Evolutionary conservation across 2,888 invertebrate species (phyloP), one percentile per base, ranked within the genome.

Genomic region (Thera britannica): DNA sequence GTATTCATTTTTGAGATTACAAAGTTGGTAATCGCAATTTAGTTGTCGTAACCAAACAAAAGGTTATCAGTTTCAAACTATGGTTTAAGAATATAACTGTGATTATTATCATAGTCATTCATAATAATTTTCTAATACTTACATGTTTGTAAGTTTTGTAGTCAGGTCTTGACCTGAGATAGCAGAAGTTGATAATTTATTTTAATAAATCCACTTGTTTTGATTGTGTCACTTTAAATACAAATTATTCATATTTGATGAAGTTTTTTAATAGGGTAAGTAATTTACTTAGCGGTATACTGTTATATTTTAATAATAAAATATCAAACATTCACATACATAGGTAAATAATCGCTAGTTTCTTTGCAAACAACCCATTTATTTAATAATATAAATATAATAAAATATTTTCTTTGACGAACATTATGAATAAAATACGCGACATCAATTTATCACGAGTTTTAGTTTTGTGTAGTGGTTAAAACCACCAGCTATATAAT

Each of bases 51-150:
- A 51, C 41, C 35, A 36, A 48, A 57, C 41, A 35, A 59, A 59
- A 60, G 59, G 65, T 65, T 65, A 60, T 65, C 65, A 55, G 7
- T 48, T 57, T 34, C n/a, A 44, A 58, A 63, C 51, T 46, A 41
- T 58, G 49, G 58, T 63, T 11, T 49, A 8, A 4, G 6, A n/a
- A 55, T 23, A 46, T 9, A 46, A 57, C n/a, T 59, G 12, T 44
- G 9, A 46, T 60, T 7, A 49, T 44, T 44, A 38, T 23, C 23
- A 23, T 23, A 8, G 38, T 55, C 8, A 44, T 51, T n/a, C 8
- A 51, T 34, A 35, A 11, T 11, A 12, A 36, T 56, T 49, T 58
- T 38, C 58, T 65, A 58, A 58, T 46, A 52, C 36, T 41, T 57
- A 23, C 2, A 49, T 3, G 4, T 49, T 38, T 59, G 49, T 62